These are phyloP conservation scores for Chromobotia macracanthus DNA, from an alignment of 2,797 vertebrate species.

Conservation along the genomic window DNA sequence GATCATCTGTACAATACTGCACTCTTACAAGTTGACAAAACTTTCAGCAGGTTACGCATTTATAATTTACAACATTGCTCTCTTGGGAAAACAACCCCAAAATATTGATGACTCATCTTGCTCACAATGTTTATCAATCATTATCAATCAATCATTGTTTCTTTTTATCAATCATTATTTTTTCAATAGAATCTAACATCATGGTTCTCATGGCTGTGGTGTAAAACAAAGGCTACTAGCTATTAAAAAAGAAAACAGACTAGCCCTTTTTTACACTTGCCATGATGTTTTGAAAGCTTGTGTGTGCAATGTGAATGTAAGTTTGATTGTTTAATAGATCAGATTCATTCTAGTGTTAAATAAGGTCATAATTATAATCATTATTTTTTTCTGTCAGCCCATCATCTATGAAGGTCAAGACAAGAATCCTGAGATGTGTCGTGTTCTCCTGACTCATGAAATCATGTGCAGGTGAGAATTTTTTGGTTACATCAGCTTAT, in stretches of 20 bases:
- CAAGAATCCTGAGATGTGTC: slow-evolving; percentile 99
- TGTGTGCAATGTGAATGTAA: not conserved
- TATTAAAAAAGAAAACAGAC: no score
- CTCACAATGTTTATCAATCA: not conserved
- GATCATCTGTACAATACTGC: no score
- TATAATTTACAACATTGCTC: no score
- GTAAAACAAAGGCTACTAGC: not conserved
- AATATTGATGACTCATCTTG: not conserved
- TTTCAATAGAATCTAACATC: no score
- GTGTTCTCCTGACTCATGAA: slow-evolving; percentile 97
- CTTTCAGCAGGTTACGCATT: no score
- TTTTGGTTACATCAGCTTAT: not conserved
- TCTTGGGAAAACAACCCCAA: no score
- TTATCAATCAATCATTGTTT: no score
- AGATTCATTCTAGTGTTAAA: not conserved
- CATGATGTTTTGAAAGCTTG: not conserved
- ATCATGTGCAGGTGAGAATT: slow-evolving; percentile 94
- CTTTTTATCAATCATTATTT: no score
- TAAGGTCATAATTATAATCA: not conserved
- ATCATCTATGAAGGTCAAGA: slow-evolving; percentile 99
- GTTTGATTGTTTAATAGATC: not conserved
- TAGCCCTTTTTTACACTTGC: no score
- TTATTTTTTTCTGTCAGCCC: slow-evolving; percentile 67
- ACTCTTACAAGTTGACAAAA: no score
- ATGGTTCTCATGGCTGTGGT: not conserved